Conservation (phyloP, 1,140 invertebrate genomes). For the Pseudobourletiella spinata region DNA sequence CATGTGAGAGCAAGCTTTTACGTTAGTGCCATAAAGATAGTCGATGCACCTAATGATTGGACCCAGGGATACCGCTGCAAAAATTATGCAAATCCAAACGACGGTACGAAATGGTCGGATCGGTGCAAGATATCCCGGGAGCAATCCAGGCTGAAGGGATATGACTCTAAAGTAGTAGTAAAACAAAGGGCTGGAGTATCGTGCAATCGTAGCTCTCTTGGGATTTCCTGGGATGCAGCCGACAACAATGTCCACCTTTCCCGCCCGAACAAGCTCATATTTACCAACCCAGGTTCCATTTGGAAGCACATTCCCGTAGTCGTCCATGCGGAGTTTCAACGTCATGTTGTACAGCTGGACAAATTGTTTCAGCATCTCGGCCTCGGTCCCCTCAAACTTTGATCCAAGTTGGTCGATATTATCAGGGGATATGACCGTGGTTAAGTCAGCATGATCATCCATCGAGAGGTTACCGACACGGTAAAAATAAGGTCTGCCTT, state of each 20-base stretch:
- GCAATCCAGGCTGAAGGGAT: not conserved
- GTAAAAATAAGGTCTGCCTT: not conserved
- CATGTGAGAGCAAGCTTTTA: not conserved
- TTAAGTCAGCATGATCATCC: not conserved
- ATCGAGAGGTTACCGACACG: not conserved
- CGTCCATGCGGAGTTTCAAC: not conserved
- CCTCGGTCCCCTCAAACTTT: slow-evolving; percentile 2
- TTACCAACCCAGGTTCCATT: slow-evolving; percentile 13
- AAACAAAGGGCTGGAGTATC: slow-evolving; percentile 2
- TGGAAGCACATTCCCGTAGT: not conserved
- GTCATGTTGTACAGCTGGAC: not conserved
- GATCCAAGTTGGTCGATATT: not conserved
- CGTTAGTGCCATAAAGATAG: not conserved
- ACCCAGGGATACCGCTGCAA: not conserved
- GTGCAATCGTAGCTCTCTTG: not conserved
- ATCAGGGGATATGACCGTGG: not conserved
- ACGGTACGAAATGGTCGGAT: not conserved
- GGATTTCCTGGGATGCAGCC: not conserved
- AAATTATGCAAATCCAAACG: not conserved
- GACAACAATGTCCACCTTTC: slow-evolving; percentile 7
- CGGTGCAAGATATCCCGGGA: slow-evolving; percentile 2
- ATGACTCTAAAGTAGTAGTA: not conserved
- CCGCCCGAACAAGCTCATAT: not conserved
- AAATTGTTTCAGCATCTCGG: not conserved
- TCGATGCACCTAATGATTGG: not conserved